Conservation (phyloP, 1,140 invertebrate genomes). For the Hyphantria cunea region DNA sequence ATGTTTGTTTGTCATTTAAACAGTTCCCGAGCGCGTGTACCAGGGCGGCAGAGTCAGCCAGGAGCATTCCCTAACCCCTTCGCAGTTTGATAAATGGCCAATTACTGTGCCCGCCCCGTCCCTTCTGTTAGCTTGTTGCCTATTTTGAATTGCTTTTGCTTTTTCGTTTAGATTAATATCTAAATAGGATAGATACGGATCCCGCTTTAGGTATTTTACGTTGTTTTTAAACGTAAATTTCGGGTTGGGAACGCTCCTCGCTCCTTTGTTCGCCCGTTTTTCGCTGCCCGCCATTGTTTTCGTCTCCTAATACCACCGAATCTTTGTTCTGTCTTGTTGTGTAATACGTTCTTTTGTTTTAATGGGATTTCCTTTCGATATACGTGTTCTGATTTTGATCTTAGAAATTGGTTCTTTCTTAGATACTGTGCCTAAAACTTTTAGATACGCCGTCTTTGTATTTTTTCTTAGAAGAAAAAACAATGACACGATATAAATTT, state of each 20-base stretch:
- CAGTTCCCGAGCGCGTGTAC: constrained; percentile 52
- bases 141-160: constrained; percentile 81
- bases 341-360: constrained; percentile 31
- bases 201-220: constrained; percentile 75
- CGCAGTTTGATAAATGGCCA: constrained; percentile 83
- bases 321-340: constrained; percentile 32
- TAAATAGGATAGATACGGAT: constrained; percentile 81
- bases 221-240: constrained; percentile 81
- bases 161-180: constrained; percentile 82
- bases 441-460: too few relatives aligned
- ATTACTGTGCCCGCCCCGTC: constrained; percentile 78
- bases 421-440: neutral
- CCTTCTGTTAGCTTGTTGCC: constrained; percentile 80
- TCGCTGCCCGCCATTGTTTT: constrained; percentile 28
- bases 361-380: constrained; percentile 29
- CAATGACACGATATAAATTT: too few relatives aligned
- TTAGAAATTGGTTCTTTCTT: constrained; percentile 20
- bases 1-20: constrained; percentile 71
- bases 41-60: constrained; percentile 61
- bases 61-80: constrained; percentile 77
- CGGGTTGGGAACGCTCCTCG: constrained; percentile 56
- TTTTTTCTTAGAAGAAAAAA: too few relatives aligned
- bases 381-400: constrained; percentile 27
- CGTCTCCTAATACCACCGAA: constrained; percentile 26
- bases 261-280: constrained; percentile 53